These are phyloP conservation scores for Morpho achilles DNA, from an alignment of 2,888 invertebrate species.

Conservation along the genomic window DNA sequence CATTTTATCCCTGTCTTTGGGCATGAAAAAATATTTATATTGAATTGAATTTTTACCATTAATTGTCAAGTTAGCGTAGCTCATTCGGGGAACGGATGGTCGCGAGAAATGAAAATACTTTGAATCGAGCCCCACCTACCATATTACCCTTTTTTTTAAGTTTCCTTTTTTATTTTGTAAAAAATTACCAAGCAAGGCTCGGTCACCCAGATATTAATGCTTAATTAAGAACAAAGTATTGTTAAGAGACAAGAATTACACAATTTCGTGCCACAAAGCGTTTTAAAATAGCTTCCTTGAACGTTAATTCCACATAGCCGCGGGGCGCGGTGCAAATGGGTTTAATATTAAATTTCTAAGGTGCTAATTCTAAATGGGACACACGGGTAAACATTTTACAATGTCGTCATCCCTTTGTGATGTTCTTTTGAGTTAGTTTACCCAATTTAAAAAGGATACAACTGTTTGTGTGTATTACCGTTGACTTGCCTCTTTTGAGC, in stretches of 20 bases:
- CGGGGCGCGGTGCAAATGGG: conserved; percentile 21
- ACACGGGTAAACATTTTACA: conserved; percentile 15
- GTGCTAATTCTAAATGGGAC: conserved; percentile 25
- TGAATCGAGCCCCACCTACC: too few species aligned
- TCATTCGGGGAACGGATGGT: too few species aligned
- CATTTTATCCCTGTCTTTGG: too few species aligned
- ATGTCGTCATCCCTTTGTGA: conserved; percentile 11
- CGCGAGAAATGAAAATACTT: too few species aligned
- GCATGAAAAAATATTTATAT: too few species aligned
- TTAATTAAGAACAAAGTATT: conserved; percentile 12
- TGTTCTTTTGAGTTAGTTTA: conserved; percentile 17
- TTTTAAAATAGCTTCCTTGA: conserved; percentile 26
- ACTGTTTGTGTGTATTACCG: background rate
- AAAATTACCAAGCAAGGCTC: too few species aligned
- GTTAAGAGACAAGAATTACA: conserved; percentile 22
- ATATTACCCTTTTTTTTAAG: too few species aligned
- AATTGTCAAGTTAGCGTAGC: too few species aligned
- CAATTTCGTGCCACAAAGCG: conserved; percentile 26
- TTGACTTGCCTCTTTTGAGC: too few species aligned
- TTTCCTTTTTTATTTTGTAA: too few species aligned
- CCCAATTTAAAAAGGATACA: conserved; percentile 2
- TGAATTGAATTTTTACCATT: too few species aligned
- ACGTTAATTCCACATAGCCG: conserved; percentile 24
- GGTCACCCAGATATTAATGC: background rate
- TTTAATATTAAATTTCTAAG: conserved; percentile 29